phyloP scores from a whole-genome alignment of 2,888 invertebrate genomes.

The Linyphia triangularis region DNA sequence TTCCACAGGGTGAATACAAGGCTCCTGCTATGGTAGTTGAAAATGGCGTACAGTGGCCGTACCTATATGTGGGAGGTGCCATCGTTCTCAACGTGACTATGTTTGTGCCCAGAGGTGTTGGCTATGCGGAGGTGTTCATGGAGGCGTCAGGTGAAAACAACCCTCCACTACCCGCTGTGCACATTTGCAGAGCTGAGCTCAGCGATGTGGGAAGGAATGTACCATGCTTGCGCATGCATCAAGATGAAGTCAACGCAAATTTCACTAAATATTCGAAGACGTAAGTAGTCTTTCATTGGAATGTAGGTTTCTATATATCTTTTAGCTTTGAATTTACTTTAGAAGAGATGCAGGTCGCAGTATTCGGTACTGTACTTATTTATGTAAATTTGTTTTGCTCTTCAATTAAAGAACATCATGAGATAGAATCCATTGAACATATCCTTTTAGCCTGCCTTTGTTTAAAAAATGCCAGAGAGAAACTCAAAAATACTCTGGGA shows the following conservation, averaged over 20 bases:
- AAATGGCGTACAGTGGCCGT: slow-evolving; percentile 75
- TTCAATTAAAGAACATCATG: no score
- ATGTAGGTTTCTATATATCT: no score
- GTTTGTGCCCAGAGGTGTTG: slow-evolving; percentile 67
- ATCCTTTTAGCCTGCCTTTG: no score
- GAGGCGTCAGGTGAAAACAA: slow-evolving; percentile 74
- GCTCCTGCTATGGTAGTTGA: slow-evolving; percentile 72
- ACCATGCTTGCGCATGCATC: slow-evolving; percentile 75
- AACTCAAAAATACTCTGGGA: no score
- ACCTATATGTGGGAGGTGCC: slow-evolving; percentile 76
- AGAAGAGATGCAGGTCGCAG: no score
- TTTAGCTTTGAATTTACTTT: no score
- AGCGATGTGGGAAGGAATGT: slow-evolving; percentile 75
- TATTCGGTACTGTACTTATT: no score
- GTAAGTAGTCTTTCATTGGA: slow-evolving; percentile 61
- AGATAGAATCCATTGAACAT: no score
- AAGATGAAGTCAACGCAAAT: slow-evolving; percentile 74
- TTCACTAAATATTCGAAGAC: slow-evolving; percentile 72
- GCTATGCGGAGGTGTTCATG: slow-evolving; percentile 75
- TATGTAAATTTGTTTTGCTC: no score
- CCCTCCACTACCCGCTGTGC: slow-evolving; percentile 75
- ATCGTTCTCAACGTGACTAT: slow-evolving; percentile 76
- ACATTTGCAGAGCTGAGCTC: slow-evolving; percentile 75
- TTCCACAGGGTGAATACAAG: slow-evolving; percentile 35
- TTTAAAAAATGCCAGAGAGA: no score